phyloP scores from a whole-genome alignment of 2,888 invertebrate species.

The Pseudolycoriella hygida region DNA sequence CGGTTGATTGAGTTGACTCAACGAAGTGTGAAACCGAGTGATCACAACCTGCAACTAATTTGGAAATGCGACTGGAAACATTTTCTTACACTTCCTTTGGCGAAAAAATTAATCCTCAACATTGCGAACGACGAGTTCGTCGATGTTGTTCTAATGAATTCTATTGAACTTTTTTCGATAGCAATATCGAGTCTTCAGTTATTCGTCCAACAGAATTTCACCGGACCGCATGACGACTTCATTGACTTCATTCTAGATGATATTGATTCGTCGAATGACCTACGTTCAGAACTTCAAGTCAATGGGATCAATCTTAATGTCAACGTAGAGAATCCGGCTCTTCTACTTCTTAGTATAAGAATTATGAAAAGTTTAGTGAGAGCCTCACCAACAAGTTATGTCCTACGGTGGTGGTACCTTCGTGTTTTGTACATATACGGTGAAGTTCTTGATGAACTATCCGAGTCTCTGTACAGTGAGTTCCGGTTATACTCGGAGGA shows the following conservation, averaged over 20 bases:
- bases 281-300: slow-evolving; percentile 25
- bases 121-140: no score
- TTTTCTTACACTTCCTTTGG: no score
- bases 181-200: slow-evolving; percentile 47
- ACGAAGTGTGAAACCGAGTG: no score
- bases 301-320: slow-evolving; percentile 51
- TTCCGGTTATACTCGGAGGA: slow-evolving; percentile 15
- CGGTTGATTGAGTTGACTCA: no score
- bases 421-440: slow-evolving; percentile 60
- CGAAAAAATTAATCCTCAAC: no score
- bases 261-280: slow-evolving; percentile 25
- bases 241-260: slow-evolving; percentile 27
- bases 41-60: no score
- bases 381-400: slow-evolving; percentile 12
- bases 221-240: slow-evolving; percentile 42
- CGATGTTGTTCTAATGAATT: no score
- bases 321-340: slow-evolving; percentile 39
- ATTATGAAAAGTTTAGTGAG: slow-evolving; percentile 25
- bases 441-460: slow-evolving; percentile 53
- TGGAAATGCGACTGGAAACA: no score
- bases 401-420: slow-evolving; percentile 45
- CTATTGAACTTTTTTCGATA: slow-evolving; percentile 13
- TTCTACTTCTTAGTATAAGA: slow-evolving; percentile 24
- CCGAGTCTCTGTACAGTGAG: slow-evolving; percentile 40
- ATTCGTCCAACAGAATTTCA: slow-evolving; percentile 71